These are phyloP conservation scores for Lanistes nyassanus DNA, from an alignment of 1,140 invertebrate species.

Conservation along the genomic window DNA sequence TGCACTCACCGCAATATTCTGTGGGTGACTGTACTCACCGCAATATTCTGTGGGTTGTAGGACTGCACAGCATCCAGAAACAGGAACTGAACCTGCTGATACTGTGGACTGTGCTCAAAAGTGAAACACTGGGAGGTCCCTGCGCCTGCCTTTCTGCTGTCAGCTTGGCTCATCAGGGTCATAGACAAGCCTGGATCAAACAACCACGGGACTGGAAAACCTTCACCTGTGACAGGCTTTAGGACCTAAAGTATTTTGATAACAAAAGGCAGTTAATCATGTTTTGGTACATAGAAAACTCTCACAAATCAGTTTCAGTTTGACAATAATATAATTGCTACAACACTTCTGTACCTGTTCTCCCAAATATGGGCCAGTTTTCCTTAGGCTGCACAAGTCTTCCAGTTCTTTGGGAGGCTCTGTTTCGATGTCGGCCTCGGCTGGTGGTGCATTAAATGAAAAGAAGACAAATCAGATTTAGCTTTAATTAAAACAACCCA, in stretches of 20 bases:
- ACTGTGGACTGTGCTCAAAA: slow-evolving; percentile 82
- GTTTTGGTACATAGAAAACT: too few species aligned
- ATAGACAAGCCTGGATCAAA: slow-evolving; percentile 75
- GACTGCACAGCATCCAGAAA: slow-evolving; percentile 84
- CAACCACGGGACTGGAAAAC: neutral
- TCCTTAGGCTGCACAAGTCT: slow-evolving; percentile 77
- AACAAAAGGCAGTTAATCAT: slow-evolving; percentile 5
- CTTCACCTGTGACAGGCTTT: neutral
- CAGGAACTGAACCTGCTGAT: slow-evolving; percentile 79
- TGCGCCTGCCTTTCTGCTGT: slow-evolving; percentile 33
- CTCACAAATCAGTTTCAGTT: too few species aligned
- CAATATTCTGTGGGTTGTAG: slow-evolving; percentile 83
- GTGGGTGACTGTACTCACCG: slow-evolving; percentile 70
- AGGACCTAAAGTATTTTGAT: slow-evolving; percentile 6
- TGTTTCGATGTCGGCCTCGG: slow-evolving; percentile 39
- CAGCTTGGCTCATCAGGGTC: slow-evolving; percentile 71
- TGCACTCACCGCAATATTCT: neutral
- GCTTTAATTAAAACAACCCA: neutral
- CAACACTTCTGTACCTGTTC: slow-evolving; percentile 71
- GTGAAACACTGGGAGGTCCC: slow-evolving; percentile 76
- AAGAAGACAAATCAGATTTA: neutral
- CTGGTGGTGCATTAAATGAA: slow-evolving; percentile 20
- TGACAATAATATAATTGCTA: too few species aligned
- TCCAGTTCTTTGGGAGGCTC: slow-evolving; percentile 60
- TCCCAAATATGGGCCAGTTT: slow-evolving; percentile 75